Conservation (phyloP, 2,797 vertebrate genomes). For the Limosa lapponica region DNA sequence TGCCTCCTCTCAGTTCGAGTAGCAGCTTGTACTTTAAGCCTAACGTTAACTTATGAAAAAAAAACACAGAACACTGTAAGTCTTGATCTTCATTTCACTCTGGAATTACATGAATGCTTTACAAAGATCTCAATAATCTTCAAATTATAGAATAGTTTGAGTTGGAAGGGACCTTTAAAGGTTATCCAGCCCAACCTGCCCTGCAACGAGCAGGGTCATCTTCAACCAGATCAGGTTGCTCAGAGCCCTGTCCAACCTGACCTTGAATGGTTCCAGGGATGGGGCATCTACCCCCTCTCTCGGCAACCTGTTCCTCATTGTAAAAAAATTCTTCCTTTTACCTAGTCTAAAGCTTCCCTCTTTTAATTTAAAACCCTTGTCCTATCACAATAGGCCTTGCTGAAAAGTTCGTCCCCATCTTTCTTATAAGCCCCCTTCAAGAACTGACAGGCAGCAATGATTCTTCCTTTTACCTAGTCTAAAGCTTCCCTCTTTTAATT, state of each 20-base stretch:
- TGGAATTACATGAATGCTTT: neutral
- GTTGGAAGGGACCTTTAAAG: neutral
- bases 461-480: neutral
- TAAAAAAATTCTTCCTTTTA: neutral
- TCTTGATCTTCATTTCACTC: neutral
- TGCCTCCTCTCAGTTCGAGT: accelerated
- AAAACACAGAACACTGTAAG: neutral
- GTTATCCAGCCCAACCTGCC: neutral
- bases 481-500: neutral
- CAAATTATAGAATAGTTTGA: neutral
- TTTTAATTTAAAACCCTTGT: neutral
- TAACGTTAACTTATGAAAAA: neutral
- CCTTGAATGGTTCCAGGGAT: neutral
- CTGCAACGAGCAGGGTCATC: neutral
- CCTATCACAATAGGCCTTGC: neutral
- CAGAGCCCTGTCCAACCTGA: neutral
- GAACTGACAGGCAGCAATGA: neutral
- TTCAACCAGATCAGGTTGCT: neutral
- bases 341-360: neutral
- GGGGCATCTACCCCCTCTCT: neutral
- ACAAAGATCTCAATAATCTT: neutral
- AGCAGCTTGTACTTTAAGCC: neutral
- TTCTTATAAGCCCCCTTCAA: neutral
- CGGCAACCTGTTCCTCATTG: neutral
- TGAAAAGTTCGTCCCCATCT: neutral